phyloP scores from a whole-genome alignment of 2,113 vertebrate genomes.

The Panthera leo region DNA sequence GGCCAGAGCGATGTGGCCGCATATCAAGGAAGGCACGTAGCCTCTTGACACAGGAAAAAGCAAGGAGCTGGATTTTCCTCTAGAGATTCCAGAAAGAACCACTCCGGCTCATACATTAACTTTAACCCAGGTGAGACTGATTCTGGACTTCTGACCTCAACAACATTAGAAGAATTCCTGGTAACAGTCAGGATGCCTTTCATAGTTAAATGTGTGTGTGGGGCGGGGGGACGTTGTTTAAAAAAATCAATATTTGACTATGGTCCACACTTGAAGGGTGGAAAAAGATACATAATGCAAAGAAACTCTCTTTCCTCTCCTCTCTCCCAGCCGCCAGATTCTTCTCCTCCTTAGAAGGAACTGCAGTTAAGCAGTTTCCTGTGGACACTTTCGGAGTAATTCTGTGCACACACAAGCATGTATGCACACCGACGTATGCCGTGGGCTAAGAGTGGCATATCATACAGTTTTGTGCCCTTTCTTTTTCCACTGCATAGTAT shows the following conservation, averaged over 20 bases:
- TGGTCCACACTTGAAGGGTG: not conserved
- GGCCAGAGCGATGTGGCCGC: not conserved
- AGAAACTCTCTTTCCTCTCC: not conserved
- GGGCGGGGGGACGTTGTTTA: not conserved
- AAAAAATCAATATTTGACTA: not conserved
- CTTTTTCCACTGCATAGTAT: not conserved
- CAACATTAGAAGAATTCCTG: not conserved
- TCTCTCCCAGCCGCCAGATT: too few species aligned
- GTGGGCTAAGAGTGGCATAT: not conserved
- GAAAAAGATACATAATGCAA: not conserved
- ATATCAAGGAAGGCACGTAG: not conserved
- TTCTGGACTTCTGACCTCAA: not conserved
- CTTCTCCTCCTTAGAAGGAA: not conserved
- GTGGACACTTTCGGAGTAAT: not conserved
- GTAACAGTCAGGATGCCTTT: not conserved
- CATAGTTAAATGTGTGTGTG: not conserved
- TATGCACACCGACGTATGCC: fast-evolving
- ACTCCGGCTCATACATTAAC: not conserved
- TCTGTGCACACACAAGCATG: not conserved
- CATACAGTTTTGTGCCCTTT: not conserved
- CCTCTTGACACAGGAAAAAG: not conserved
- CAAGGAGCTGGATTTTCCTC: not conserved
- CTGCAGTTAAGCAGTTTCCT: not conserved
- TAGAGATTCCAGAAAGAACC: not conserved
- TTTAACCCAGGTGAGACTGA: not conserved